Evolutionary conservation across 1,140 invertebrate species (phyloP), one percentile per base, ranked within the genome.

Genomic region (Nylanderia fulva): DNA sequence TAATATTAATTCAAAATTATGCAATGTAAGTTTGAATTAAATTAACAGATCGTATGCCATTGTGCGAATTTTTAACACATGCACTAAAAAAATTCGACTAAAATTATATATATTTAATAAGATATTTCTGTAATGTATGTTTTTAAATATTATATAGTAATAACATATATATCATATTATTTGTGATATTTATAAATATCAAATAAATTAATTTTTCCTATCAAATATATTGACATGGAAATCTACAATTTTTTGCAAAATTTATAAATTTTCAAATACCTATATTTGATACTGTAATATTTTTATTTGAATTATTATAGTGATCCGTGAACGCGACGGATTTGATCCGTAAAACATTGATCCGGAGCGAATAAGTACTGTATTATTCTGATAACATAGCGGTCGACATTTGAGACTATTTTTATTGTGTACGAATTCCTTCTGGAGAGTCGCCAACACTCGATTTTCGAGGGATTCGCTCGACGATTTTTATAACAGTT

Each of bases 381-480:
- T 72, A 82, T 82, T 82, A 72, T 66, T 58, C 64, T 33, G 48
- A 24, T 71, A 69, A 80, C 64, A 68, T 48, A 71, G 33, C 21
- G 39, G 11, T 82, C 71, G 45, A 82, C 64, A 52, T 82, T 54
- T 52, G 72, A 82, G 77, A 52, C 52, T 36, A 36, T 64, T 71
- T 60, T 42, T 18, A 72, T 82, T 66, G 77, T 36, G 33, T 42
- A 76, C 29, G 71, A 54, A 45, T 77, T 52, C 36, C 42, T 84
- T 27, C 33, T 77, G 77, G 77, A 82, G 77, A 36, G 15, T 45
- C 77, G 77, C 77, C 77, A 82, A 33, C 21, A 5, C n/a, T 82
- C 77, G 77, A 72, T 82, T 82, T 82, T 82, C 77, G 52, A 45
- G 64, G 58, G 77, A 58, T 71, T 58, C 54, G 56, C 45, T 24